Conservation (phyloP, 2,797 vertebrate genomes). For the Podarcis siculus region DNA sequence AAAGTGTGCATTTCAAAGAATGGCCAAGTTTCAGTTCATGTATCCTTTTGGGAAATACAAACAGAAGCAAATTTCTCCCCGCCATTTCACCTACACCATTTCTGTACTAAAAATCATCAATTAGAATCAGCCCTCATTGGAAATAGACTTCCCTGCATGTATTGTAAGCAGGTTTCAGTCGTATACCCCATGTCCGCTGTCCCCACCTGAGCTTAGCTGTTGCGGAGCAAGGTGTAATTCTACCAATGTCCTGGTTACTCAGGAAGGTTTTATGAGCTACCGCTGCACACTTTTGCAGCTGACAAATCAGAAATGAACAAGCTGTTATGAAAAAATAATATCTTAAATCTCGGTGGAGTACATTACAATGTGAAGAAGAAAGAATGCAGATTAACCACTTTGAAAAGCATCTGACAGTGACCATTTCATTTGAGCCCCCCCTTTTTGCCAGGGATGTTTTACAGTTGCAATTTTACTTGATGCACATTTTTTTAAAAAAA, state of each 20-base stretch:
- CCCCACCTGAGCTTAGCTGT: background rate
- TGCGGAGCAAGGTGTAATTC: background rate
- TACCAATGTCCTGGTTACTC: background rate
- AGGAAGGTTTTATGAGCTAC: background rate
- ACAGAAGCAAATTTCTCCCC: no score
- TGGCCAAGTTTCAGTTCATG: no score
- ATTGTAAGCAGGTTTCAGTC: no score
- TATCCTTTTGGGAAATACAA: no score
- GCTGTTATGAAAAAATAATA: conserved; percentile 13
- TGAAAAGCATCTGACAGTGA: conserved; percentile 15
- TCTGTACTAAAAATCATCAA: background rate
- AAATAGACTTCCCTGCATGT: no score
- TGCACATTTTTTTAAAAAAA: background rate
- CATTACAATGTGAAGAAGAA: conserved; percentile 3
- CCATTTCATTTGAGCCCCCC: background rate
- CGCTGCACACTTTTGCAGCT: background rate
- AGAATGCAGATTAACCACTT: conserved; percentile 23
- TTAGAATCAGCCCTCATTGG: no score
- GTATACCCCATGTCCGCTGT: background rate
- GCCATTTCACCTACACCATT: no score
- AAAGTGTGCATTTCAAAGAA: no score
- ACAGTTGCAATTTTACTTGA: rapidly evolving
- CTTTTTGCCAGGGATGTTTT: background rate
- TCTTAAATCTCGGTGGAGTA: conserved; percentile 13
- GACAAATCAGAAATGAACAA: conserved; percentile 16